These are phyloP conservation scores for Ictalurus furcatus DNA, from an alignment of 2,113 vertebrate genomes.

Conservation along the genomic window DNA sequence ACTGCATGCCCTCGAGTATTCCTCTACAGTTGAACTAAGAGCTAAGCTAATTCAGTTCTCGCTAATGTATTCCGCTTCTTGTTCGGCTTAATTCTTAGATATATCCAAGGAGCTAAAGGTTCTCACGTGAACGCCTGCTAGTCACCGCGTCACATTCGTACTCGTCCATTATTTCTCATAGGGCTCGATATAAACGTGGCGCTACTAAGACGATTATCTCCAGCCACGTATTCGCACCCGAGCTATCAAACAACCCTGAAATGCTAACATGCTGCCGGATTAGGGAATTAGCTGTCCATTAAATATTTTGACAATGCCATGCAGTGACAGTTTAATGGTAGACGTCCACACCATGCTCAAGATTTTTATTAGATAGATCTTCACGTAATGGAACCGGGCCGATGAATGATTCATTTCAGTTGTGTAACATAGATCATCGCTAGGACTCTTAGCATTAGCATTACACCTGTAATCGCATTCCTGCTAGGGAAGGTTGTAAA, in stretches of 20 bases:
- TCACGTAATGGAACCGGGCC: not conserved
- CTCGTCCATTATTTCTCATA: not conserved
- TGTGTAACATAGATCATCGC: slow-evolving; percentile 1
- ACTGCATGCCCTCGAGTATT: not conserved
- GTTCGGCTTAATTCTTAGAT: not conserved
- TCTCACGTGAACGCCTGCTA: too few relatives aligned
- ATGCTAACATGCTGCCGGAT: slow-evolving; percentile 4
- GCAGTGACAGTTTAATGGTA: not conserved
- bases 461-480: slow-evolving; percentile 20
- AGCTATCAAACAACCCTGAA: not conserved
- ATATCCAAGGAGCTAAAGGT: not conserved
- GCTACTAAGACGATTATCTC: too few relatives aligned
- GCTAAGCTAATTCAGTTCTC: not conserved
- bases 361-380: slow-evolving; percentile 27
- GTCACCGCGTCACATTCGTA: not conserved
- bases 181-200: not conserved
- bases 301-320: slow-evolving; percentile 19
- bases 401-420: slow-evolving; percentile 25
- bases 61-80: not conserved
- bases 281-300: slow-evolving; percentile 13
- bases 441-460: slow-evolving; percentile 20
- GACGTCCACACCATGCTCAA: not conserved
- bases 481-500: slow-evolving; percentile 2
- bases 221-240: not conserved
- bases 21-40: not conserved